phyloP scores from a whole-genome alignment of 2,113 vertebrate genomes.

The Trichechus manatus region DNA sequence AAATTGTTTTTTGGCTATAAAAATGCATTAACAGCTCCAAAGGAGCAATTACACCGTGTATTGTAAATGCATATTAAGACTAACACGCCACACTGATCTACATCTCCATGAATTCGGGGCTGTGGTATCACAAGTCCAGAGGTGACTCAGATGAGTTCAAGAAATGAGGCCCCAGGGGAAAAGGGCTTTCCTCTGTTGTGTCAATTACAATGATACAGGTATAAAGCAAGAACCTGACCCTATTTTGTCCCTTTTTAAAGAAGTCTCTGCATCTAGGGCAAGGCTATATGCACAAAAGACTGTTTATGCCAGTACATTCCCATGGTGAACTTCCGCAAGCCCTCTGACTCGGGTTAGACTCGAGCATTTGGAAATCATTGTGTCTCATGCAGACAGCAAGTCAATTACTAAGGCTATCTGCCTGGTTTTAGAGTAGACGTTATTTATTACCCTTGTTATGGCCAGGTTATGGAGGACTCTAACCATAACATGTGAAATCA shows the following conservation, averaged over 20 bases:
- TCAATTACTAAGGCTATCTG: slow-evolving; percentile 36
- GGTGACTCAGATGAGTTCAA: slow-evolving; percentile 29
- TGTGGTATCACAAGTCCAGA: slow-evolving; percentile 63
- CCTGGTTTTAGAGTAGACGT: slow-evolving; percentile 60
- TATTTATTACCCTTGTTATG: slow-evolving; percentile 79
- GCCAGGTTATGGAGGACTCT: slow-evolving; percentile 40
- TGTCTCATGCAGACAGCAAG: slow-evolving; percentile 44
- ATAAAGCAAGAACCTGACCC: not conserved
- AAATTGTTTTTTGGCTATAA: slow-evolving; percentile 81
- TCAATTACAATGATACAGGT: not conserved
- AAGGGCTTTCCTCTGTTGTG: not conserved
- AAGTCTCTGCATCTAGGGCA: not conserved
- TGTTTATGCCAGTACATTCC: slow-evolving; percentile 11
- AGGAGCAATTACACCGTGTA: slow-evolving; percentile 83
- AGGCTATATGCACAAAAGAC: not conserved
- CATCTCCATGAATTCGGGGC: slow-evolving; percentile 72
- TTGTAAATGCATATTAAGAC: slow-evolving; percentile 80
- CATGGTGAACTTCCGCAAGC: slow-evolving; percentile 36
- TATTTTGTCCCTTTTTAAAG: not conserved
- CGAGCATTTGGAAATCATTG: slow-evolving; percentile 53
- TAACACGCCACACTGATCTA: slow-evolving; percentile 74
- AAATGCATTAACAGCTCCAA: slow-evolving; percentile 84
- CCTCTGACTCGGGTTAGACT: not conserved
- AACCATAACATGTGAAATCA: slow-evolving; percentile 70
- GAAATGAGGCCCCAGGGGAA: not conserved